Evolutionary conservation across 2,888 invertebrate species (phyloP).

Genomic region (Cheilosia scutellata): DNA sequence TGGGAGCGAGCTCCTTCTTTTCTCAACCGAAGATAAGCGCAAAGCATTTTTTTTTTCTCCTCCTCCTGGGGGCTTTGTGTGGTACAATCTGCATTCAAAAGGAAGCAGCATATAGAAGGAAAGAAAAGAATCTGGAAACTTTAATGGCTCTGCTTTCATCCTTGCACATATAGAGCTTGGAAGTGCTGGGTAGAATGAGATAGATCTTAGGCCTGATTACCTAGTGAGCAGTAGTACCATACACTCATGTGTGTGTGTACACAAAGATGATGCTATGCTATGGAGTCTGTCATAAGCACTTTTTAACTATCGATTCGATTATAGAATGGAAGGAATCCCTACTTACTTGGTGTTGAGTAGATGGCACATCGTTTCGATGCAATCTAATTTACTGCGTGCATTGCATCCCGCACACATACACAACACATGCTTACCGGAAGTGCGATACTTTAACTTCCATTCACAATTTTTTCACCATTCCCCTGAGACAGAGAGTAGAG

Average conservation of each 20-base stretch:
- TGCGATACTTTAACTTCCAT: conserved; percentile 26
- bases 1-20: conserved; percentile 32
- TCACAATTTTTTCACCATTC: conserved; percentile 9
- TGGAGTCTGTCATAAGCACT: conserved; percentile 68
- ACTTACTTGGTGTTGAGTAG: conserved; percentile 22
- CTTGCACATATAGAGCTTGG: conserved; percentile 14
- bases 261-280: conserved; percentile 60
- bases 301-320: conserved; percentile 74
- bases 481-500: background rate
- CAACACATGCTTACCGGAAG: conserved; percentile 8
- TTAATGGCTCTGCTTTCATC: conserved; percentile 62
- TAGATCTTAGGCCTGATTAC: conserved; percentile 58
- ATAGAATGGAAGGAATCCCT: conserved; percentile 18
- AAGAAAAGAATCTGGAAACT: conserved; percentile 63
- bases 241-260: conserved; percentile 20
- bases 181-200: conserved; percentile 21
- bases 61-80: conserved; percentile 38
- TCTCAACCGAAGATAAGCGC: conserved; percentile 59
- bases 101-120: conserved; percentile 19
- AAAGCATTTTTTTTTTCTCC: conserved; percentile 58
- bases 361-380: conserved; percentile 51
- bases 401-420: background rate
- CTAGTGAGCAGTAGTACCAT: conserved; percentile 23
- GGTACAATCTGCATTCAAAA: conserved; percentile 55
- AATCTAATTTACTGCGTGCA: conserved; percentile 58